These are phyloP conservation scores for Argyrosomus japonicus DNA, from an alignment of 2,113 vertebrate genomes.

Conservation along the genomic window DNA sequence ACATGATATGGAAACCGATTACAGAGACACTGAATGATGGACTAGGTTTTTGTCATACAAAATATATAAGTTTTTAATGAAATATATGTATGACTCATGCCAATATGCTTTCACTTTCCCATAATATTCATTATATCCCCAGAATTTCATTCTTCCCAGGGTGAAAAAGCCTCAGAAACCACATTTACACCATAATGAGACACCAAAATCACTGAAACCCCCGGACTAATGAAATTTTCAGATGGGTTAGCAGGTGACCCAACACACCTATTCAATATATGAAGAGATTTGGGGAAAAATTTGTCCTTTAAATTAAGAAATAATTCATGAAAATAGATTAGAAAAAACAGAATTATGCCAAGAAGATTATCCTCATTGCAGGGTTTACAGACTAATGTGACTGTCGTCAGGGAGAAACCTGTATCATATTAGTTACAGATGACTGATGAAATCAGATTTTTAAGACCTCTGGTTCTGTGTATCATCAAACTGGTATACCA, in stretches of 20 bases:
- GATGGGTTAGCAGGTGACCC: slow-evolving; percentile 19
- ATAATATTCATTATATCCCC: background rate
- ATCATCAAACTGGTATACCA: slow-evolving; percentile 21
- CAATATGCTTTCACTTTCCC: background rate
- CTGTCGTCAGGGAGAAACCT: slow-evolving; percentile 25
- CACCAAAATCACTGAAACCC: slow-evolving; percentile 15
- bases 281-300: background rate
- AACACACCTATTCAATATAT: background rate
- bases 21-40: slow-evolving; percentile 11
- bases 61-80: background rate
- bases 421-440: slow-evolving; percentile 39
- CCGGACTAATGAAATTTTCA: slow-evolving; percentile 42
- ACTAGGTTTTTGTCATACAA: background rate
- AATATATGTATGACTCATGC: background rate
- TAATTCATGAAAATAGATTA: slow-evolving; percentile 19
- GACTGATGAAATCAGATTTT: slow-evolving; percentile 58
- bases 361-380: slow-evolving; percentile 32
- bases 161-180: slow-evolving; percentile 20
- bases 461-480: slow-evolving; percentile 32
- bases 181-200: slow-evolving; percentile 34
- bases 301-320: slow-evolving; percentile 25
- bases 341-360: slow-evolving; percentile 20
- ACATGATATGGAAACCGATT: slow-evolving; percentile 35
- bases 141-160: slow-evolving; percentile 2
- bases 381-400: slow-evolving; percentile 23